Conservation (phyloP, 2,888 invertebrate genomes). For the Oxystoma pomonae region DNA sequence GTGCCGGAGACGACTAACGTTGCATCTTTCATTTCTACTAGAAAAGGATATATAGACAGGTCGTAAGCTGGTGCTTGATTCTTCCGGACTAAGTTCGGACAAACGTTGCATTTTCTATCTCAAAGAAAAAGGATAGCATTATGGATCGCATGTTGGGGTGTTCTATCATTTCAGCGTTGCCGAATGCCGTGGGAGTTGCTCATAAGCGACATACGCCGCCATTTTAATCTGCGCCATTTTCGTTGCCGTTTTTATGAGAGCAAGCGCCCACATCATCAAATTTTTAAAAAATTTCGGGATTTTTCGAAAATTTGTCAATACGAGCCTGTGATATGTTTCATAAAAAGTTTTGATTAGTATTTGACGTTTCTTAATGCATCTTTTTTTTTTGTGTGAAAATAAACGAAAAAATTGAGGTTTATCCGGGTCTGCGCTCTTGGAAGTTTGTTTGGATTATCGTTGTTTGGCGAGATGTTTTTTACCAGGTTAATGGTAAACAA, state of each 20-base stretch:
- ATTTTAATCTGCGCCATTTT: background rate
- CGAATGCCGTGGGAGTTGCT: constrained; percentile 5
- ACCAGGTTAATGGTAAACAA: background rate
- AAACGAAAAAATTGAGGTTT: background rate
- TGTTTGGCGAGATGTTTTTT: background rate
- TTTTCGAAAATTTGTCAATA: background rate
- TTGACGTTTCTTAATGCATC: background rate
- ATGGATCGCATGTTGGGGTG: background rate
- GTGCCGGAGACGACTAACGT: background rate
- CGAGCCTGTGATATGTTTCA: background rate
- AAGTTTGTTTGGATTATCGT: background rate
- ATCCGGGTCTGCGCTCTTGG: background rate
- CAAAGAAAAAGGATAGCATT: constrained; percentile 6
- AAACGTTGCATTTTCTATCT: constrained; percentile 14
- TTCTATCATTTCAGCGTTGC: background rate
- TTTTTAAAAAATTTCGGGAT: background rate
- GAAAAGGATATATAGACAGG: background rate
- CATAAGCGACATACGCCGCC: background rate
- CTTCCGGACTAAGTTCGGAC: constrained; percentile 5
- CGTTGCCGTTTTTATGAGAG: background rate
- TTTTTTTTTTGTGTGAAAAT: background rate
- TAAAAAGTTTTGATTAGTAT: background rate
- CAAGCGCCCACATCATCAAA: background rate
- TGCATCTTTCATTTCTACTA: background rate
- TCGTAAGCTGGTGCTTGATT: background rate